A percentile compares a stretch with the other conserved stretches of the same genome.
Conservation (phyloP, 2,113 vertebrate genomes). For the Pluvialis apricaria region DNA sequence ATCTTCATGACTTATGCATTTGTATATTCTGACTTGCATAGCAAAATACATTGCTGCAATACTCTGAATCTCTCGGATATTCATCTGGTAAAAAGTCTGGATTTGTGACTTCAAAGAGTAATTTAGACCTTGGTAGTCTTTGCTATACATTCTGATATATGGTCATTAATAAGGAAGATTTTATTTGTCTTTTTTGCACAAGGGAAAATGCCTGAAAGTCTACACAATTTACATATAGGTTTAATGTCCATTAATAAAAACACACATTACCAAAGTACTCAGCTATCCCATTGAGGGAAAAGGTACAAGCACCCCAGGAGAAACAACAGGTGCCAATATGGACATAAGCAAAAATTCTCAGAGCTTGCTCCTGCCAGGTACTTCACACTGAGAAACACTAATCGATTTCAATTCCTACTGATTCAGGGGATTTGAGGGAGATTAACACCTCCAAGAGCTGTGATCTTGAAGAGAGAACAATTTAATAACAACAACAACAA, state of each 20-base stretch:
- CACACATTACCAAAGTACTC: not conserved
- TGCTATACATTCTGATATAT: not conserved
- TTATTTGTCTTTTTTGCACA: not conserved
- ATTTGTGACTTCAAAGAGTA: not conserved
- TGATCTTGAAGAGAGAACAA: not conserved
- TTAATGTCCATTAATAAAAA: not conserved
- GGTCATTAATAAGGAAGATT: not conserved
- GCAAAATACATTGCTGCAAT: not conserved
- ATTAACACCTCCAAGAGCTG: not conserved
- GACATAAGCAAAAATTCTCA: not conserved
- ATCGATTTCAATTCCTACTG: slow-evolving; percentile 11
- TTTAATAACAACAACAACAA: not conserved
- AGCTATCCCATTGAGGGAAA: not conserved
- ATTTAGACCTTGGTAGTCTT: not conserved
- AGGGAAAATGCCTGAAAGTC: not conserved
- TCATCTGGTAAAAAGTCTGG: not conserved
- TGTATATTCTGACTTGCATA: not conserved
- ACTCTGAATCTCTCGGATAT: not conserved
- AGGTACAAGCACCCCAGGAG: not conserved
- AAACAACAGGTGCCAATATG: not conserved
- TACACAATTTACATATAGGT: not conserved
- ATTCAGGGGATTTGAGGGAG: slow-evolving; percentile 1
- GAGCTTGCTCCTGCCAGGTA: not conserved
- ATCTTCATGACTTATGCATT: not conserved
- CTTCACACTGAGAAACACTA: not conserved